Conservation (phyloP, 2,797 vertebrate species). For the Antrozous pallidus region DNA sequence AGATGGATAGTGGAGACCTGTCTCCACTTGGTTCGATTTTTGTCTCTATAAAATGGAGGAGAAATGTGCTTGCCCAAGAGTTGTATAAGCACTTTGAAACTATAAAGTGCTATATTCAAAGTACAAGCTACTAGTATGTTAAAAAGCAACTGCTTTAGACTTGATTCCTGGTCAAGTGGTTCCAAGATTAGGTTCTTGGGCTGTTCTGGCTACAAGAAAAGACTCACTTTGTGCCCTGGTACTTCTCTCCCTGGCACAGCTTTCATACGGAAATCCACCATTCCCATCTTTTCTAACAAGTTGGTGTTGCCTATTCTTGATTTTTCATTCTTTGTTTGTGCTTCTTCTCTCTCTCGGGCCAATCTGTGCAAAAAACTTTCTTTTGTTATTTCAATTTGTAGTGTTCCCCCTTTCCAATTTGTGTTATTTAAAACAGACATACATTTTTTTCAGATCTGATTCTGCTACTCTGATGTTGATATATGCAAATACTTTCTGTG, state of each 20-base stretch:
- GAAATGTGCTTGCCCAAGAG: neutral
- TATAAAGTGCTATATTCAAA: neutral
- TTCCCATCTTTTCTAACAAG: conserved; percentile 85
- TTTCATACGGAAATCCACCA: conserved; percentile 92
- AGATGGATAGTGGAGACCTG: neutral
- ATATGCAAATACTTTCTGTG: conserved; percentile 92
- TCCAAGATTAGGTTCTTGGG: neutral
- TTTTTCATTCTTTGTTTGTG: too few species aligned
- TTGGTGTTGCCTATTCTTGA: conserved; percentile 77
- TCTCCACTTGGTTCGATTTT: neutral
- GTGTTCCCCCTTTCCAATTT: conserved; percentile 94
- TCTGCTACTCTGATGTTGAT: conserved; percentile 90
- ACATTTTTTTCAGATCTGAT: conserved; percentile 85
- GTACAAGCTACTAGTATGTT: neutral
- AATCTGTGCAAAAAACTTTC: conserved; percentile 95
- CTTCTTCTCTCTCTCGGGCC: too few species aligned
- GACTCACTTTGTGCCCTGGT: conserved; percentile 90
- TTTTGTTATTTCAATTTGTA: conserved; percentile 94
- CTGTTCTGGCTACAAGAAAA: neutral
- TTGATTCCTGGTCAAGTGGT: neutral
- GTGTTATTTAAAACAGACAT: conserved; percentile 92
- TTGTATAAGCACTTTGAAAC: neutral
- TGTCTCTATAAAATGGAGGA: neutral
- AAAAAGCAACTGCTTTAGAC: neutral
- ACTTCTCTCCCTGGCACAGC: conserved; percentile 97